A percentile compares a stretch with the other conserved stretches of the same genome.
Conservation (phyloP, 2,113 vertebrate species). For the Tragelaphus scriptus region DNA sequence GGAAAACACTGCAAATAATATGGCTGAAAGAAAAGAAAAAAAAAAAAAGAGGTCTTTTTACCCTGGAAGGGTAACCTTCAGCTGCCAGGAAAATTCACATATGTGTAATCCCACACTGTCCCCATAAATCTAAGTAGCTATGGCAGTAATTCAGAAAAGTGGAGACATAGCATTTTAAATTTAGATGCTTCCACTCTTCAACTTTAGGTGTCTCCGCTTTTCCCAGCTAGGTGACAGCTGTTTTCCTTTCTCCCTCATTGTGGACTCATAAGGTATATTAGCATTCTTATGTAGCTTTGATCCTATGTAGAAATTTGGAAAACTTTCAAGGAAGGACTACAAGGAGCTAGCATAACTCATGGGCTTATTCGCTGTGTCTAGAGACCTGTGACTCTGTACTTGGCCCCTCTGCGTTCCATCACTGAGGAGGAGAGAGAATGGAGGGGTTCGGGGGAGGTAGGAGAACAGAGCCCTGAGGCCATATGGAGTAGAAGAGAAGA, state of each 20-base stretch:
- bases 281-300: neutral
- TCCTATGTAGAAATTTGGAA: neutral
- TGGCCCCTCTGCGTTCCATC: neutral
- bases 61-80: neutral
- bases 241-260: neutral
- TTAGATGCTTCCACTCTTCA: neutral
- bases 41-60: neutral
- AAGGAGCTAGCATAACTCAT: neutral
- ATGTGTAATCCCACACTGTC: neutral
- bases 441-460: neutral
- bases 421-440: neutral
- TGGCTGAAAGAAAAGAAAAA: neutral
- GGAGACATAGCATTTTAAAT: neutral
- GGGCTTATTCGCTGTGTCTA: neutral
- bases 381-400: neutral
- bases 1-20: conserved; percentile 24
- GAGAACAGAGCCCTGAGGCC: neutral
- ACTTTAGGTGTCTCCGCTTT: neutral
- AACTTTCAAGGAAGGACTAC: neutral
- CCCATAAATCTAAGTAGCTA: conserved; percentile 16
- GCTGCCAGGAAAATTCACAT: conserved; percentile 50
- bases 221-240: neutral
- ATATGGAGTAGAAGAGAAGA: neutral
- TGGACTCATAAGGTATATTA: neutral
- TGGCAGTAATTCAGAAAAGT: neutral